Evolutionary conservation across 2,888 invertebrate species (phyloP), one percentile per base, ranked within the genome.

Genomic region (Catocala sponsa): DNA sequence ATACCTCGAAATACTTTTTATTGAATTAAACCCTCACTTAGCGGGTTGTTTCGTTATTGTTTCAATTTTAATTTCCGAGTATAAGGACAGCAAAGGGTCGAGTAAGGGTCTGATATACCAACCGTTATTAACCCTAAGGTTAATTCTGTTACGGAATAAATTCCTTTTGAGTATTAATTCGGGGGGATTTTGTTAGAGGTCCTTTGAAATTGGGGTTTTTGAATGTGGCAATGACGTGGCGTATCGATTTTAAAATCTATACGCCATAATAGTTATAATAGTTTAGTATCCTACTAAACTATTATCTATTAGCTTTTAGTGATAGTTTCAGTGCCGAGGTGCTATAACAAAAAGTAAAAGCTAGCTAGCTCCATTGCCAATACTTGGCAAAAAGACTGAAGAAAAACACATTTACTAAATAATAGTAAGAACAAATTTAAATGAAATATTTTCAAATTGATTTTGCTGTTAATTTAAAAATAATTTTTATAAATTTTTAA

Each of bases 41-140:
- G 49, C 12, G 42, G 48, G 38, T 15, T 54, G 51, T 52, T 25
- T 11, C 47, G 42, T 58, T 59, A 72, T 63, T 68, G 58, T 75
- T 57, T 52, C 25, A 42, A 72, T 64, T 64, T 75, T 64, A 72
- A 74, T 72, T 59, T 49, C 10, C 41, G 38, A 38, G 47, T 55
- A 15, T 55, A 55, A 48, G 47, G 47, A 33, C 47, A 55, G 42
- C 0, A 25, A 35, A 57, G 62, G 66, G 66, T 52, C 53, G 42
- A 5, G 46, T 7, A 43, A 51, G 63, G 59, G 58, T 51, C n/a
- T 44, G 12, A 11, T 10, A 59, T 66, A 63, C 25, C 49, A 42
- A 69, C 63, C 70, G 55, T 60, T 66, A 64, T 73, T 70, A 76
- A 76, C 58, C 60, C 32, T 41, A 52, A 59, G 56, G 54, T 66